A percentile compares a stretch with the other conserved stretches of the same genome.
These are phyloP conservation scores for Thamnophis elegans DNA, from an alignment of 2,797 vertebrate species.

Conservation along the genomic window DNA sequence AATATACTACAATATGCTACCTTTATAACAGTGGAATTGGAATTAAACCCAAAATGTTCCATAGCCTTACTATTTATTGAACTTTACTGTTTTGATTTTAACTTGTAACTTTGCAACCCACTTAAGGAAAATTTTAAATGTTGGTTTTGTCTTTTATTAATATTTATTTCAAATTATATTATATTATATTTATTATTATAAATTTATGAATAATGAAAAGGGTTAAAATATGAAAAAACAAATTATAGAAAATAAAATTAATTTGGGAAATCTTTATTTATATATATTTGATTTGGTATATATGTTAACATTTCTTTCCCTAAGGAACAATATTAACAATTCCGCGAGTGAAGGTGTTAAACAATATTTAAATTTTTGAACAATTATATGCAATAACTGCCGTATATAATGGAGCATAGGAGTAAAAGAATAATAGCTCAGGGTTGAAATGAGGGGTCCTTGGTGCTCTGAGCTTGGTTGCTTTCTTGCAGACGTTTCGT, in stretches of 20 bases:
- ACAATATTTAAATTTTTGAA: not conserved
- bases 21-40: not conserved
- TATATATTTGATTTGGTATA: not conserved
- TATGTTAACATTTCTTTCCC: not conserved
- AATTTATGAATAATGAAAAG: not conserved
- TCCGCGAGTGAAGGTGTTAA: not conserved
- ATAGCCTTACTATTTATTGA: not conserved
- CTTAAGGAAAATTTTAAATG: not conserved
- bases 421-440: not conserved
- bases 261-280: not conserved
- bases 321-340: constrained; percentile 20
- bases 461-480: not conserved
- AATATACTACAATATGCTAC: not conserved
- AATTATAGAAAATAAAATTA: not conserved
- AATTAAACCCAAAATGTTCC: not conserved
- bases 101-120: not conserved
- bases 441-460: not conserved
- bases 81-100: not conserved
- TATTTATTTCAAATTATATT: not conserved
- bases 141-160: not conserved
- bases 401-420: not conserved
- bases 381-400: not conserved
- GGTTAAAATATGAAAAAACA: not conserved
- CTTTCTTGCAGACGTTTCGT: not conserved
- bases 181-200: not conserved